These are phyloP conservation scores for Melanostoma mellinum DNA, from an alignment of 2,888 invertebrate genomes.

Conservation along the genomic window DNA sequence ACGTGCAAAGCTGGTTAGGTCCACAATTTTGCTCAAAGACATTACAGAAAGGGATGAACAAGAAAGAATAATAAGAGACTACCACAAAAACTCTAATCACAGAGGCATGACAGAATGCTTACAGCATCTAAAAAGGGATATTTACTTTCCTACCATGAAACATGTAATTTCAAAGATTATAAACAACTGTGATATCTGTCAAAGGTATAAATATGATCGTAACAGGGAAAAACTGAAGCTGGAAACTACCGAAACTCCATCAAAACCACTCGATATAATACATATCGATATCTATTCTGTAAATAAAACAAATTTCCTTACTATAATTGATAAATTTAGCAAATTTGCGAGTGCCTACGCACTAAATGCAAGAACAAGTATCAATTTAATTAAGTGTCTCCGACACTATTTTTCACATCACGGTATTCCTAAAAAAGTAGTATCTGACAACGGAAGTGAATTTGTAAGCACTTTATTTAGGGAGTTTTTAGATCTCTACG, in stretches of 20 bases:
- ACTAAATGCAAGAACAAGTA: conserved; percentile 39
- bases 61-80: conserved; percentile 20
- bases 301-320: conserved; percentile 43
- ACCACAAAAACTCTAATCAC: conserved; percentile 35
- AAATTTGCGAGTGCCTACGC: conserved; percentile 45
- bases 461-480: conserved; percentile 42
- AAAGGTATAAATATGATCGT: conserved; percentile 49
- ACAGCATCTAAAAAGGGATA: conserved; percentile 19
- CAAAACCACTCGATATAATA: conserved; percentile 29
- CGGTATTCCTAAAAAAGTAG: conserved; percentile 34
- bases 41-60: conserved; percentile 23
- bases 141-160: conserved; percentile 45
- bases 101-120: conserved; percentile 25
- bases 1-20: conserved; percentile 21
- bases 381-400: conserved; percentile 42
- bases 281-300: conserved; percentile 49
- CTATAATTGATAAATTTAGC: conserved; percentile 59
- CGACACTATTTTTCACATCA: conserved; percentile 50
- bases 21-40: conserved; percentile 4
- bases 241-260: conserved; percentile 44
- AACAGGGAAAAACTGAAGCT: conserved; percentile 29
- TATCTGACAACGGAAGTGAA: conserved; percentile 42
- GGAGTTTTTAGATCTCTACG: conserved; percentile 34
- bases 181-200: conserved; percentile 44
- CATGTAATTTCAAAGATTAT: conserved; percentile 23